Percentiles rank a stretch among this genome's conserved stretches.
Evolutionary conservation across 2,113 vertebrate genomes (phyloP).

Genomic region (Thalassoma bifasciatum): DNA sequence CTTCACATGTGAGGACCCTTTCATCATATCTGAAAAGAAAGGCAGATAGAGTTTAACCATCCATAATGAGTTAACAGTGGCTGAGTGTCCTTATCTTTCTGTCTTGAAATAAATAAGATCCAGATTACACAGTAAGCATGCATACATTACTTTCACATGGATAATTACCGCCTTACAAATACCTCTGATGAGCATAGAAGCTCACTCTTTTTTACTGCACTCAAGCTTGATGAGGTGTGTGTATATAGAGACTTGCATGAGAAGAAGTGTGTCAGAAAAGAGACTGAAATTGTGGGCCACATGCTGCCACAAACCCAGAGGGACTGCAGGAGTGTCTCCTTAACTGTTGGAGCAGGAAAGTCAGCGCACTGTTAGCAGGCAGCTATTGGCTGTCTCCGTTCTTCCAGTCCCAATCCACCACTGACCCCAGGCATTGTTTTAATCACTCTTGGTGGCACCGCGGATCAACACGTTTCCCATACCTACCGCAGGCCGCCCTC

Average conservation of each 20-base stretch:
- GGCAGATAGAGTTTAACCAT: neutral
- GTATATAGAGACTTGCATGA: constrained; percentile 19
- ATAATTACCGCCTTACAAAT: constrained; percentile 28
- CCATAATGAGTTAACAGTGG: neutral
- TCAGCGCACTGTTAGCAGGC: constrained; percentile 65
- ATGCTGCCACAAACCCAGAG: constrained; percentile 39
- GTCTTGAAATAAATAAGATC: constrained; percentile 1
- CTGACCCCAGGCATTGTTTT: constrained; percentile 75
- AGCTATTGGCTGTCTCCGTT: constrained; percentile 66
- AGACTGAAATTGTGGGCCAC: constrained; percentile 47
- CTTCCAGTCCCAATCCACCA: constrained; percentile 50
- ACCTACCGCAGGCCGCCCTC: constrained; percentile 19
- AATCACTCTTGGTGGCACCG: constrained; percentile 69
- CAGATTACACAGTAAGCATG: neutral
- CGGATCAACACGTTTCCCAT: constrained; percentile 15
- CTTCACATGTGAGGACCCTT: neutral
- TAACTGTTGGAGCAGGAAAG: constrained; percentile 64
- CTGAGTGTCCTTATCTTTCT: neutral
- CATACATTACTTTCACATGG: constrained; percentile 10
- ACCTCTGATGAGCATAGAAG: constrained; percentile 35
- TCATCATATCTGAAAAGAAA: constrained; percentile 23
- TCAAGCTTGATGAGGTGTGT: constrained; percentile 24
- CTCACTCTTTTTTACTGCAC: neutral
- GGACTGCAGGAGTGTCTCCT: constrained; percentile 58
- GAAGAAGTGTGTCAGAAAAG: constrained; percentile 25